A percentile compares a stretch with the other conserved stretches of the same genome.
phyloP scores from a whole-genome alignment of 2,113 vertebrate species.

The Scophthalmus maximus region DNA sequence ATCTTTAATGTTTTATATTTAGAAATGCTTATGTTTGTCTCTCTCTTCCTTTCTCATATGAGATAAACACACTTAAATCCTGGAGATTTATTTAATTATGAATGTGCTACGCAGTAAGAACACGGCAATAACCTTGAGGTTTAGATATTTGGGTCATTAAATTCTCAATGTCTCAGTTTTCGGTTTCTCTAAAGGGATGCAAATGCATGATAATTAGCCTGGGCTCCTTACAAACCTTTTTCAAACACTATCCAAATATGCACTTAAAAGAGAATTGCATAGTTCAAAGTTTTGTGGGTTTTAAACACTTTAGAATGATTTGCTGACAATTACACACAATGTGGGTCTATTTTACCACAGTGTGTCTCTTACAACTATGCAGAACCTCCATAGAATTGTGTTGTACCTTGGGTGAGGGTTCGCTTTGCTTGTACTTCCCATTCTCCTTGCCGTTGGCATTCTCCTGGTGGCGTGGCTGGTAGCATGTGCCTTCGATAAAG shows the following conservation, averaged over 20 bases:
- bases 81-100: conserved; percentile 36
- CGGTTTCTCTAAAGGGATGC: conserved; percentile 5
- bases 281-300: conserved; percentile 3
- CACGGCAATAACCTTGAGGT: conserved; percentile 35
- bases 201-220: conserved; percentile 9
- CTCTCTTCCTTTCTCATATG: conserved; percentile 11
- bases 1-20: conserved; percentile 30
- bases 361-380: not conserved
- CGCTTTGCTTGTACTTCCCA: conserved; percentile 83
- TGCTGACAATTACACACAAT: not conserved
- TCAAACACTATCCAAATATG: conserved; percentile 5
- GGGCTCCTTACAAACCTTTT: conserved; percentile 2
- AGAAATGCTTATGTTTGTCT: not conserved
- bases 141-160: conserved; percentile 13
- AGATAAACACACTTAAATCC: conserved; percentile 20
- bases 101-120: conserved; percentile 22
- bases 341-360: not conserved
- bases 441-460: conserved; percentile 89
- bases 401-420: conserved; percentile 93
- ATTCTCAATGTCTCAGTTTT: conserved; percentile 14
- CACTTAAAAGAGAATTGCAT: conserved; percentile 1
- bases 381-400: not conserved
- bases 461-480: conserved; percentile 84
- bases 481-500: conserved; percentile 94
- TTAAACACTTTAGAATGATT: not conserved